These are phyloP conservation scores for Reticulitermes speratus DNA, from an alignment of 1,140 invertebrate genomes.

Conservation along the genomic window DNA sequence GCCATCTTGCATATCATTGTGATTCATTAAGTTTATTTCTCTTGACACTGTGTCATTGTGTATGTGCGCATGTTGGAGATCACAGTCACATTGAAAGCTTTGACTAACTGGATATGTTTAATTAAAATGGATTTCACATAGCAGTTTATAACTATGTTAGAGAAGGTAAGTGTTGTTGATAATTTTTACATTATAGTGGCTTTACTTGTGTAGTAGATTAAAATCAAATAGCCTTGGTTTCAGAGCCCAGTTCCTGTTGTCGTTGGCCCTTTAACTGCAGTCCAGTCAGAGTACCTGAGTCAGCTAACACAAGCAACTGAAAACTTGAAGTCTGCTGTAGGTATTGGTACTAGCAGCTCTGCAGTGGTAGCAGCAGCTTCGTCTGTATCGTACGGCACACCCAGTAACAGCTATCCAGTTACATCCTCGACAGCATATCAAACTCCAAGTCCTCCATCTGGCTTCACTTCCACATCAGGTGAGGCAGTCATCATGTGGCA, in stretches of 20 bases:
- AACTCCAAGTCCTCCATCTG: slow-evolving; percentile 33
- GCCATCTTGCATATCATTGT: no score
- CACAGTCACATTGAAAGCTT: no score
- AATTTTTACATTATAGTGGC: no score
- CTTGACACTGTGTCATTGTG: no score
- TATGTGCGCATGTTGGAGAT: no score
- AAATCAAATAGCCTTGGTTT: slow-evolving; percentile 17
- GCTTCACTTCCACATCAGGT: slow-evolving; percentile 34
- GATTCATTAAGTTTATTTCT: no score
- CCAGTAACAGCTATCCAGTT: slow-evolving; percentile 32
- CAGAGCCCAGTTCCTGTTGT: slow-evolving; percentile 32
- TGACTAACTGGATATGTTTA: no score
- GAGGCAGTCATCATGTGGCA: neutral
- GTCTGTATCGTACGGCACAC: slow-evolving; percentile 22
- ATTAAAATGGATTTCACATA: no score
- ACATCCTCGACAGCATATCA: slow-evolving; percentile 35
- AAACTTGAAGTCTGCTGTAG: slow-evolving; percentile 55
- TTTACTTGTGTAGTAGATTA: neutral
- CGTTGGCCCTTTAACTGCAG: slow-evolving; percentile 55
- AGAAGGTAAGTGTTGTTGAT: no score
- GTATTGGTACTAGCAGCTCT: slow-evolving; percentile 23
- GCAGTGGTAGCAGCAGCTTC: slow-evolving; percentile 27
- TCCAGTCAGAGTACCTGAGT: slow-evolving; percentile 71
- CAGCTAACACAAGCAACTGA: slow-evolving; percentile 66
- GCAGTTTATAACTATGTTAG: no score